These are phyloP conservation scores for Urocitellus parryii DNA, from an alignment of 2,113 vertebrate genomes.

Conservation along the genomic window DNA sequence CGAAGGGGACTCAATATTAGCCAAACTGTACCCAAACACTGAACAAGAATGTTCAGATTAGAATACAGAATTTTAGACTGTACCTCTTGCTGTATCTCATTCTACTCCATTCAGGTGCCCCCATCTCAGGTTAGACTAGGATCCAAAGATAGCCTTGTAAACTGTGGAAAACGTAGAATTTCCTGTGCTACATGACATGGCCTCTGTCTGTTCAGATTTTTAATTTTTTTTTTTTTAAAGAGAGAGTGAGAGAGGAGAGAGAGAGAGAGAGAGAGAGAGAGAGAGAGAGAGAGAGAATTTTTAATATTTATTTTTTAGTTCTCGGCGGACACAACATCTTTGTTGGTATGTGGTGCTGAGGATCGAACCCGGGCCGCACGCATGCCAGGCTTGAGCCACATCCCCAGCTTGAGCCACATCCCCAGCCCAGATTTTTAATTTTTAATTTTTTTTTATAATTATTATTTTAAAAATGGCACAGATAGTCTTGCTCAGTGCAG, in stretches of 20 bases:
- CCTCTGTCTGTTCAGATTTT: background rate
- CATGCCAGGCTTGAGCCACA: too few relatives aligned
- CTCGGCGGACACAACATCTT: too few relatives aligned
- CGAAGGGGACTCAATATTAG: background rate
- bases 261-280: too few relatives aligned
- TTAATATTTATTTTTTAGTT: too few relatives aligned
- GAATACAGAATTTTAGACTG: background rate
- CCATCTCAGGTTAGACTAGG: background rate
- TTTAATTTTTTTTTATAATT: background rate
- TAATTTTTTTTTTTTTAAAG: too few relatives aligned
- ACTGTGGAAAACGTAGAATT: background rate
- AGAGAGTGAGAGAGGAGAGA: too few relatives aligned
- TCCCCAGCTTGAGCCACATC: too few relatives aligned
- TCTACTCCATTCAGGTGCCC: background rate
- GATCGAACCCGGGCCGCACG: too few relatives aligned
- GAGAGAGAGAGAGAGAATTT: too few relatives aligned
- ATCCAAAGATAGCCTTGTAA: background rate
- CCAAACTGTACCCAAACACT: background rate
- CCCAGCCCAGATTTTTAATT: too few relatives aligned
- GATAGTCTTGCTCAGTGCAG: background rate
- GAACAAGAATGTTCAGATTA: background rate
- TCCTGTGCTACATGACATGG: background rate
- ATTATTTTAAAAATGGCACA: background rate
- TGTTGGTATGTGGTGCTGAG: too few relatives aligned
- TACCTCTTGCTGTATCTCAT: background rate